Percentiles rank a stretch among this genome's conserved stretches.
Evolutionary conservation across 2,113 vertebrate genomes (phyloP).

Genomic region (Ceuthmochares aereus): DNA sequence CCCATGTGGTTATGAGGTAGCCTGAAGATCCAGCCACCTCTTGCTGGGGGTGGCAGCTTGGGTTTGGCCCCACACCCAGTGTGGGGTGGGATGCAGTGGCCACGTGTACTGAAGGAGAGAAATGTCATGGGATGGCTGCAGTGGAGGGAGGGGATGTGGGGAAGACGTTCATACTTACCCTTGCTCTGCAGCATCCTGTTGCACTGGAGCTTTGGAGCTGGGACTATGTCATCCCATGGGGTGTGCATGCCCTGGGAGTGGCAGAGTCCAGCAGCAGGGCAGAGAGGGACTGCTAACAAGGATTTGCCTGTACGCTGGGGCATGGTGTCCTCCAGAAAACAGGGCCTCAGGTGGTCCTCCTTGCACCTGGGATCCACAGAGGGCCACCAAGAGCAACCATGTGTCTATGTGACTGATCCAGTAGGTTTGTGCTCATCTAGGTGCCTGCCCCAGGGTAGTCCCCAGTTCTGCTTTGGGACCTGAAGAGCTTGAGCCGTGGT

Average conservation of each 20-base stretch:
- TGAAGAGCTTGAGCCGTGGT: neutral
- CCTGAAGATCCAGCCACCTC: neutral
- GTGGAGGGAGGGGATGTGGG: fast-evolving
- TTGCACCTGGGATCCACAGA: neutral
- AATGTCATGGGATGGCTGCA: neutral
- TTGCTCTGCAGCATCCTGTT: neutral
- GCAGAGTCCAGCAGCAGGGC: neutral
- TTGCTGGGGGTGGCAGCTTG: neutral
- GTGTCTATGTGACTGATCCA: fast-evolving
- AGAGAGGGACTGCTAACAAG: neutral
- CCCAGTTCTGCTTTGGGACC: neutral
- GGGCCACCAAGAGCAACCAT: neutral
- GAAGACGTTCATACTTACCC: neutral
- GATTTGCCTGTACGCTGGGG: neutral
- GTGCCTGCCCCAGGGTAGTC: neutral
- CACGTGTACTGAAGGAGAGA: fast-evolving
- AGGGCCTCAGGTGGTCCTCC: neutral
- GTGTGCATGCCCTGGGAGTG: fast-evolving
- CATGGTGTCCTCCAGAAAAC: neutral
- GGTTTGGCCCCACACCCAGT: fast-evolving
- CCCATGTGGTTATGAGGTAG: fast-evolving
- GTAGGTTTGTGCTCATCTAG: neutral
- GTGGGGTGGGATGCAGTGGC: neutral
- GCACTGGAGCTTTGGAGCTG: neutral
- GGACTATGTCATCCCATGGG: neutral